These are phyloP conservation scores for Alligator mississippiensis DNA, from an alignment of 2,113 vertebrate genomes.

Conservation along the genomic window DNA sequence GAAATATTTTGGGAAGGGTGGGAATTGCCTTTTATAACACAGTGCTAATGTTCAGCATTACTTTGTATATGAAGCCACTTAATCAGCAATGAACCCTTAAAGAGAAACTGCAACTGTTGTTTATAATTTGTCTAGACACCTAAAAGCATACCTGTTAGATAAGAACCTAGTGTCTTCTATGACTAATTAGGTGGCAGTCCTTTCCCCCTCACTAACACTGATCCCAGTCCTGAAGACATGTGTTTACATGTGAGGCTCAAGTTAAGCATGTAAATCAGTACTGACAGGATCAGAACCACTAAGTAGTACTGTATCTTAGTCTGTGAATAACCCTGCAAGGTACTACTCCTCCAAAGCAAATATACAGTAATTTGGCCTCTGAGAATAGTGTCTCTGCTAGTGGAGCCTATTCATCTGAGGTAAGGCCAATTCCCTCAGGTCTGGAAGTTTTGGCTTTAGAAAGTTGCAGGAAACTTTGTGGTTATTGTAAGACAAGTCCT, in stretches of 20 bases:
- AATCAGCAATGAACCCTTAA: neutral
- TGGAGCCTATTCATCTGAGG: neutral
- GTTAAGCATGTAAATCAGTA: fast-evolving
- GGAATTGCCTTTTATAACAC: neutral
- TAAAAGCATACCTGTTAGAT: neutral
- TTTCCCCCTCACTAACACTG: neutral
- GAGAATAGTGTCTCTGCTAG: neutral
- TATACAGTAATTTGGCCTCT: neutral
- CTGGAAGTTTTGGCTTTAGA: neutral
- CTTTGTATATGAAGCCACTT: neutral
- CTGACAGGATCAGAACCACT: neutral
- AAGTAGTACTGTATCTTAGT: neutral
- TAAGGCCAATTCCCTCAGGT: neutral
- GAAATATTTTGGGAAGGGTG: too few species aligned
- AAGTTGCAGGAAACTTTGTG: neutral
- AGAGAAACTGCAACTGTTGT: neutral
- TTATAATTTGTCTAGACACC: neutral
- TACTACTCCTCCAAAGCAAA: neutral
- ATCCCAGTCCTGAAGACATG: neutral
- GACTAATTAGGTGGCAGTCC: neutral
- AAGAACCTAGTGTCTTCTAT: neutral
- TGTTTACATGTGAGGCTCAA: neutral
- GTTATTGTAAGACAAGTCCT: neutral
- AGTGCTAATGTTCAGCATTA: neutral
- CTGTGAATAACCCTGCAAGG: neutral